A percentile compares a stretch with the other conserved stretches of the same genome.
Evolutionary conservation across 2,888 invertebrate species (phyloP).

Genomic region (Ichneumon xanthorius): DNA sequence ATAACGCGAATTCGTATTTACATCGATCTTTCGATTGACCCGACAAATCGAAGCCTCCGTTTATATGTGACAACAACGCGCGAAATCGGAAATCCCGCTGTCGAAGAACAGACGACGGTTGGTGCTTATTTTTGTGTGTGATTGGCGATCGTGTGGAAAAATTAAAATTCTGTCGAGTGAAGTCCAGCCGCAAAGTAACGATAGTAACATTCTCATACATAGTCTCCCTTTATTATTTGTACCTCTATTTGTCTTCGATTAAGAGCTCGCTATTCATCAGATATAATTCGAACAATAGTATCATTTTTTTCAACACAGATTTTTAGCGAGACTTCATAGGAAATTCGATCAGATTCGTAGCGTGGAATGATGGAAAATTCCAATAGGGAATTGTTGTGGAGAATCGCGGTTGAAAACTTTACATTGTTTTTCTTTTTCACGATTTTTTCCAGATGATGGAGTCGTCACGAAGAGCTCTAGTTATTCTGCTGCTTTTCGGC

Average conservation of each 20-base stretch:
- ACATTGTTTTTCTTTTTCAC: conserved; percentile 21
- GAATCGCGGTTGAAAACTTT: neutral
- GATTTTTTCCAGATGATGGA: conserved; percentile 79
- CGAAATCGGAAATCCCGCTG: conserved; percentile 39
- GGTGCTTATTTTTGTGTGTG: conserved; percentile 43
- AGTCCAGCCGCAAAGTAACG: neutral
- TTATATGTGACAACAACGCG: conserved; percentile 69
- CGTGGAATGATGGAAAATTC: neutral
- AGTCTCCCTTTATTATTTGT: neutral
- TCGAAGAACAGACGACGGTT: conserved; percentile 41
- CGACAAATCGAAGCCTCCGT: conserved; percentile 58
- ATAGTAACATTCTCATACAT: neutral
- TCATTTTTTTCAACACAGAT: conserved; percentile 14
- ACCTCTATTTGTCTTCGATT: neutral
- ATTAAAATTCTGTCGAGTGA: neutral
- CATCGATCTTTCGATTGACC: neutral
- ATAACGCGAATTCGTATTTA: neutral
- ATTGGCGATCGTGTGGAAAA: neutral
- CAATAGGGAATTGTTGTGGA: neutral
- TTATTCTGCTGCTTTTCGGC: conserved; percentile 73
- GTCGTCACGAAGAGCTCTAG: conserved; percentile 72
- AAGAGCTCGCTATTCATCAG: neutral
- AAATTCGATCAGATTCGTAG: neutral
- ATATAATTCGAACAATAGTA: conserved; percentile 14
- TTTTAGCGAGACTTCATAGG: neutral